These are phyloP conservation scores for Lanius collurio DNA, from an alignment of 2,113 vertebrate genomes.

Conservation along the genomic window DNA sequence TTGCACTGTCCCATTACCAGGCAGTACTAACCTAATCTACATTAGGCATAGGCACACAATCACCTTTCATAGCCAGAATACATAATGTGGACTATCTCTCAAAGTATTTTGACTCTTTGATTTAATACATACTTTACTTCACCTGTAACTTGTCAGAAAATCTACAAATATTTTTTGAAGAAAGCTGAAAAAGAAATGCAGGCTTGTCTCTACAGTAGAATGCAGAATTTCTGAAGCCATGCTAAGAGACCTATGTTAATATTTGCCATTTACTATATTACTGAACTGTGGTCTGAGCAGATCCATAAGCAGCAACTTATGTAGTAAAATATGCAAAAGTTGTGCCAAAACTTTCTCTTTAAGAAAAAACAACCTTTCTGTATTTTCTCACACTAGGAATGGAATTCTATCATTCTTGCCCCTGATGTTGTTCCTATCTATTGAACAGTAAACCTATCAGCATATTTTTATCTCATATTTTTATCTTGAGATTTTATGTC, in stretches of 20 bases:
- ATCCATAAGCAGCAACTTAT: neutral
- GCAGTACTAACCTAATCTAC: neutral
- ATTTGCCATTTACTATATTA: neutral
- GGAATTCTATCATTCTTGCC: neutral
- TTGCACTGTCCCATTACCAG: rapidly evolving
- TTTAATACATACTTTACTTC: neutral
- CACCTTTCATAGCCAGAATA: neutral
- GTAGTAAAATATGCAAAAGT: neutral
- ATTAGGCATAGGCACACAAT: neutral
- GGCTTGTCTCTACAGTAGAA: neutral
- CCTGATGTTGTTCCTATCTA: neutral
- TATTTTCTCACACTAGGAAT: neutral
- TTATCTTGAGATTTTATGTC: neutral
- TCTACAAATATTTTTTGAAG: neutral
- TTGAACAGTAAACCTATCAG: neutral
- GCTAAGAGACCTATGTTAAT: rapidly evolving
- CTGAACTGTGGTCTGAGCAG: neutral
- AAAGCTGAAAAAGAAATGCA: neutral
- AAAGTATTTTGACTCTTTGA: neutral
- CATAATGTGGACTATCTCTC: neutral
- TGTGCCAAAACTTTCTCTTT: neutral
- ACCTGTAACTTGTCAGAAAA: neutral
- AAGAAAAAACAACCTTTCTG: neutral
- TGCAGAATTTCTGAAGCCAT: neutral
- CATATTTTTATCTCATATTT: neutral